phyloP scores from a whole-genome alignment of 2,888 invertebrate genomes.

The Eucriotettix oculatus region DNA sequence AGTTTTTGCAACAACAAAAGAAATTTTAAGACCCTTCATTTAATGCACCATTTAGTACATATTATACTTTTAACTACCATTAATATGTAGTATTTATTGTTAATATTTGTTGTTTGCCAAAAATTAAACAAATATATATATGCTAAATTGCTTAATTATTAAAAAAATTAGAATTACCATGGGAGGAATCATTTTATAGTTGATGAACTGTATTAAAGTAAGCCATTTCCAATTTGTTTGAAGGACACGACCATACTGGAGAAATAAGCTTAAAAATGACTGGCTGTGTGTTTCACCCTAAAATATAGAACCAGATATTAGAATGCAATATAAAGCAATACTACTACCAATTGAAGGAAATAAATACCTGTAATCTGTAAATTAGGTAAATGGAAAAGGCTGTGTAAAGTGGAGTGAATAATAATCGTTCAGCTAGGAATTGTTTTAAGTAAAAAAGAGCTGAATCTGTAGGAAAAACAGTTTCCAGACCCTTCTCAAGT shows the following conservation, averaged over 20 bases:
- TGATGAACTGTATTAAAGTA: slow-evolving; percentile 55
- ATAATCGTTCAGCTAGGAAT: slow-evolving; percentile 50
- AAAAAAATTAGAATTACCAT: slow-evolving; percentile 35
- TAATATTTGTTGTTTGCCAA: too few species aligned
- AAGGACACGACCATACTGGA: slow-evolving; percentile 47
- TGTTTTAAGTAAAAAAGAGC: slow-evolving; percentile 33
- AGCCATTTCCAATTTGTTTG: slow-evolving; percentile 62
- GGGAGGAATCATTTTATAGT: slow-evolving; percentile 58
- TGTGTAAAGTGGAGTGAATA: slow-evolving; percentile 56
- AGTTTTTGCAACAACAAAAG: too few species aligned
- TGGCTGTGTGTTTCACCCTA: slow-evolving; percentile 49
- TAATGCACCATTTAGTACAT: too few species aligned
- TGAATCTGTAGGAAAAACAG: slow-evolving; percentile 37
- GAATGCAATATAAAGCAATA: not conserved
- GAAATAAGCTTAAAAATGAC: slow-evolving; percentile 43
- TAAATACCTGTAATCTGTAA: slow-evolving; percentile 48
- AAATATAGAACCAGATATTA: slow-evolving; percentile 5
- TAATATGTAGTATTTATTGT: too few species aligned
- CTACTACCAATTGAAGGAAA: not conserved
- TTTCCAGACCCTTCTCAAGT: slow-evolving; percentile 49
- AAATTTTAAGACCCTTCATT: too few species aligned
- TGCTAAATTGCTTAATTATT: too few species aligned
- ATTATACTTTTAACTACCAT: too few species aligned
- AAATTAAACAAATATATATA: too few species aligned
- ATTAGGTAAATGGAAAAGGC: slow-evolving; percentile 56